phyloP scores from a whole-genome alignment of 2,113 vertebrate genomes.

The Chionodraco myersi region DNA sequence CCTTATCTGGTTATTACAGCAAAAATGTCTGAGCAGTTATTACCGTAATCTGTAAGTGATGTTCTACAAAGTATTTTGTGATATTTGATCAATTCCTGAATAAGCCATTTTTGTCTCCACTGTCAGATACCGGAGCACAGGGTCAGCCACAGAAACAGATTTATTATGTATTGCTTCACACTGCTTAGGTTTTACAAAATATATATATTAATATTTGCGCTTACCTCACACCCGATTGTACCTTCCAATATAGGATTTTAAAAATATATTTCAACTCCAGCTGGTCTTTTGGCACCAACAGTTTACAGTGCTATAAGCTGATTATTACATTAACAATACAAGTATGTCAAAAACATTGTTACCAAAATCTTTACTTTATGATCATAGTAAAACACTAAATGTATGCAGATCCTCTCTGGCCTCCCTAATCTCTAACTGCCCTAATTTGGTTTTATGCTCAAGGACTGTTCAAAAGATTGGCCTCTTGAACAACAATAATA shows the following conservation, averaged over 20 bases:
- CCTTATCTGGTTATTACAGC: conserved; percentile 60
- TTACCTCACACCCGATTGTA: not conserved
- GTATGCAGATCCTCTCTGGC: not conserved
- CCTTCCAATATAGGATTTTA: not conserved
- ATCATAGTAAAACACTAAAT: not conserved
- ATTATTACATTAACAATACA: too few species aligned
- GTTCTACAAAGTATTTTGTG: conserved; percentile 55
- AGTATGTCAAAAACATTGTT: too few species aligned
- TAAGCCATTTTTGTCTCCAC: conserved; percentile 18
- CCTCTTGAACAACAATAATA: not conserved
- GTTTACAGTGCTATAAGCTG: too few species aligned
- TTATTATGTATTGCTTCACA: conserved; percentile 31
- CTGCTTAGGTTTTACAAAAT: conserved; percentile 1
- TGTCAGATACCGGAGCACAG: not conserved
- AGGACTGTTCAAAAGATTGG: not conserved
- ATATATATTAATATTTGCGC: not conserved
- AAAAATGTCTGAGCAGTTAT: conserved; percentile 54
- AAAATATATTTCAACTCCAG: not conserved
- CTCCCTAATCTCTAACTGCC: not conserved
- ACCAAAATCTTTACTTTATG: not conserved
- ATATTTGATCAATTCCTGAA: conserved; percentile 49
- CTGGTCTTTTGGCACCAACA: not conserved
- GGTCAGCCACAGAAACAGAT: conserved; percentile 29
- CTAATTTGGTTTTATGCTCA: not conserved
- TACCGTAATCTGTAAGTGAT: conserved; percentile 62